Evolutionary conservation across 2,888 invertebrate species (phyloP), one percentile per base, ranked within the genome.

Genomic region (Tryphoninae sp.): DNA sequence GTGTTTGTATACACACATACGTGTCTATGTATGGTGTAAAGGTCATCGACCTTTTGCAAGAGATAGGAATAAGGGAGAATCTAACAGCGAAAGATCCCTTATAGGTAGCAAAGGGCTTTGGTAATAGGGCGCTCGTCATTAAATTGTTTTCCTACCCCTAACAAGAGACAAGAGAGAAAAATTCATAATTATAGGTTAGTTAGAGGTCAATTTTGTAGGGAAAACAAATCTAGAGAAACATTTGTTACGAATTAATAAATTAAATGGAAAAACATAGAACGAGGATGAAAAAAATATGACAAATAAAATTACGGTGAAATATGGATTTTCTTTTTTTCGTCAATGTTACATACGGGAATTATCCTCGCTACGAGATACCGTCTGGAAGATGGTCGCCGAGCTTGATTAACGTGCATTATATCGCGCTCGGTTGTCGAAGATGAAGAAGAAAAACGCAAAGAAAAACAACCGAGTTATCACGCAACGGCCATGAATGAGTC

Each of bases 381-480:
- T 53, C n/a, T 53, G 40, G 40, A 58, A 19, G 65, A 42, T 40
- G 13, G 16, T 45, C 33, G 67, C 67, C 26, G 13, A 23, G 26
- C 55, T 74, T 64, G 49, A 74, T 74, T 74, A 69, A 69, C 58
- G 55, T n/a, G 62, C 42, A 74, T 79, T 79, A 79, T 62, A 69
- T 33, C 9, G 19, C 19, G 26, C 33, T 64, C 33, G 23, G 26
- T 19, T 73, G 7, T 7, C 22, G 11, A 42, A 51, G 33, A 69
- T 59, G 23, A 26, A 62, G 62, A 64, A 26, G 7, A 59, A 53
- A 19, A 51, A n/a, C 16, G 45, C 68, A 69, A 16, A 58, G 26
- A 62, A 16, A 61, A n/a, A 23, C 33, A 55, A 26, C 19, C 1
- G 19, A 13, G 42, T 65, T 40, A 64, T n/a, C 42, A n/a, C n/a